These are phyloP conservation scores for Rhagium mordax DNA, from an alignment of 2,888 invertebrate genomes.

Conservation along the genomic window DNA sequence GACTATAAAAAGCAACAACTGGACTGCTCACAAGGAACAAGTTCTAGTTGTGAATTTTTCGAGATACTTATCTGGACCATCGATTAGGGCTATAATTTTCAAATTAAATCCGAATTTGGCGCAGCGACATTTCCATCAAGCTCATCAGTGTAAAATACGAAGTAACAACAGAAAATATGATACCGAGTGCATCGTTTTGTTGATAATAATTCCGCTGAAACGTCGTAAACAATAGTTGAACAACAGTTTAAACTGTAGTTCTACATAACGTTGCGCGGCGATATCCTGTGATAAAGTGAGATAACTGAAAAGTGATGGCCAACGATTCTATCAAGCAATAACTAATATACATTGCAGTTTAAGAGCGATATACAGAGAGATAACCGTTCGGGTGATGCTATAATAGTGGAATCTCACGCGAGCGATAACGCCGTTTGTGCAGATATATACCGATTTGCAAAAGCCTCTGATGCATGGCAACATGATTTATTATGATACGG, in stretches of 20 bases:
- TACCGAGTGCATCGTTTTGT: slow-evolving; percentile 51
- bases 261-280: slow-evolving; percentile 32
- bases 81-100: too few species aligned
- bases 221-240: slow-evolving; percentile 50
- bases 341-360: slow-evolving; percentile 65
- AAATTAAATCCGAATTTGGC: background rate
- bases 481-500: slow-evolving; percentile 46
- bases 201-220: slow-evolving; percentile 56
- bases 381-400: slow-evolving; percentile 62
- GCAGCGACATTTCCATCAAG: slow-evolving; percentile 8
- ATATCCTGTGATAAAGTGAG: slow-evolving; percentile 50
- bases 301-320: slow-evolving; percentile 63
- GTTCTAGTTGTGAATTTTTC: too few species aligned
- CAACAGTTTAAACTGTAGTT: slow-evolving; percentile 40
- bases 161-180: slow-evolving; percentile 51
- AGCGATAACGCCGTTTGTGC: slow-evolving; percentile 57
- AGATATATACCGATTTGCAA: slow-evolving; percentile 48
- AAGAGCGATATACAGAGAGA: slow-evolving; percentile 62
- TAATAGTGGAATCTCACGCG: slow-evolving; percentile 65
- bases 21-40: too few species aligned
- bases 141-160: slow-evolving; percentile 40
- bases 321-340: slow-evolving; percentile 65
- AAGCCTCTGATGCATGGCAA: slow-evolving; percentile 48
- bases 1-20: too few species aligned
- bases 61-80: too few species aligned